Evolutionary conservation across 2,888 invertebrate species (phyloP), one percentile per base, ranked within the genome.

Genomic region (Arge pagana): DNA sequence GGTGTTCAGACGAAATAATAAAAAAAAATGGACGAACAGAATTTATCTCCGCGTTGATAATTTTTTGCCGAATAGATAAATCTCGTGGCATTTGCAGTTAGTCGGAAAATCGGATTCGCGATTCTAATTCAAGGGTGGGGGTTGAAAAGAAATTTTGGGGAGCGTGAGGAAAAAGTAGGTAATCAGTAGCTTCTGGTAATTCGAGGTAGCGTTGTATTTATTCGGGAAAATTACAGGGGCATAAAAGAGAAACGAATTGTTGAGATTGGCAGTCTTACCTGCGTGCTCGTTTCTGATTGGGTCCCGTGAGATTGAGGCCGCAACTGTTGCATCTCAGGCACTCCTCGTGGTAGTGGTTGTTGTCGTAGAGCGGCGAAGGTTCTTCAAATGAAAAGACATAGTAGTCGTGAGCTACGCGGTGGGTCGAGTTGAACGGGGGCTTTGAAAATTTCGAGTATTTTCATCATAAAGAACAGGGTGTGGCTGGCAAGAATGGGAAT

Each of bases 271-370:
- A n/a, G 35, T 45, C 63, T 63, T 61, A 76, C 76, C 76, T 72
- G 64, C 75, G 72, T 53, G 76, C 76, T 57, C 74, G 69, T 57
- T 75, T 76, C 82, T 90, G 91, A 78, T 93, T 93, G 68, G 91
- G 90, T 65, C 94, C 94, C 65, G 93, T 93, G 74, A 95, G 85
- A 82, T 94, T 93, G 79, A 93, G 82, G 73, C 93, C 93, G 79
- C 95, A 95, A 73, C 93, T 93, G 83, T 94, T 93, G 89, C 95
- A 95, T 72, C 92, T 90, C 73, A 95, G 87, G 82, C 95, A 95
- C 87, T 95, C 95, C 84, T 95, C 94, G 87, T 95, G 95, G 81
- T 94, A 95, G 78, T 93, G 92, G 79, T 93, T 92, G 85, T 94
- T 94, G 82, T 94, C 93, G 81, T 94, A 94, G 68, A 93, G 78